These are phyloP conservation scores for Heliconius charithonia DNA, from an alignment of 2,888 invertebrate species.

Conservation along the genomic window DNA sequence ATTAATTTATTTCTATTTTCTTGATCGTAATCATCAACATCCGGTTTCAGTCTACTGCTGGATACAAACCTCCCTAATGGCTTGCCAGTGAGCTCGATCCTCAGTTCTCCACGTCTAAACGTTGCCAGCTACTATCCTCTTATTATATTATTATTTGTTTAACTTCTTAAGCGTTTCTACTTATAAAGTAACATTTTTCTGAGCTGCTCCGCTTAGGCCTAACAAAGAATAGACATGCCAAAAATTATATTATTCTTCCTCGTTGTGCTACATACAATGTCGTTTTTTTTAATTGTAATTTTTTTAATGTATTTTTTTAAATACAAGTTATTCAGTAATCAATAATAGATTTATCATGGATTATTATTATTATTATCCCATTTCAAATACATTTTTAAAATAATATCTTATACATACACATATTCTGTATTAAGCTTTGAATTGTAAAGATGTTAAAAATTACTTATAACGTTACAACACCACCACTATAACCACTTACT, in stretches of 20 bases:
- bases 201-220: constrained; percentile 43
- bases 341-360: not conserved
- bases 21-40: too few relatives aligned
- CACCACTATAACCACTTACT: not conserved
- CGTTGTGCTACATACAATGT: not conserved
- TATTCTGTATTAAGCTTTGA: not conserved
- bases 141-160: constrained; percentile 63
- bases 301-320: not conserved
- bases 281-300: not conserved
- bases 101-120: not conserved
- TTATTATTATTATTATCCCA: too few relatives aligned
- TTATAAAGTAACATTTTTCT: constrained; percentile 60
- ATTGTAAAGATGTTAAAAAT: not conserved
- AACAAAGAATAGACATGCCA: constrained; percentile 12
- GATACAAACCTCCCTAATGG: not conserved
- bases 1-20: too few relatives aligned
- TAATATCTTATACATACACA: too few relatives aligned
- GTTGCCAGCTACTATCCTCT: not conserved
- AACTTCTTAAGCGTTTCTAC: constrained; percentile 70
- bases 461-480: not conserved
- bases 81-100: not conserved
- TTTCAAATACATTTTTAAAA: too few relatives aligned
- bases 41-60: not conserved
- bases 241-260: not conserved
- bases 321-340: too few relatives aligned